These are phyloP conservation scores for Hypomecis punctinalis DNA, from an alignment of 2,888 invertebrate genomes.

Conservation along the genomic window DNA sequence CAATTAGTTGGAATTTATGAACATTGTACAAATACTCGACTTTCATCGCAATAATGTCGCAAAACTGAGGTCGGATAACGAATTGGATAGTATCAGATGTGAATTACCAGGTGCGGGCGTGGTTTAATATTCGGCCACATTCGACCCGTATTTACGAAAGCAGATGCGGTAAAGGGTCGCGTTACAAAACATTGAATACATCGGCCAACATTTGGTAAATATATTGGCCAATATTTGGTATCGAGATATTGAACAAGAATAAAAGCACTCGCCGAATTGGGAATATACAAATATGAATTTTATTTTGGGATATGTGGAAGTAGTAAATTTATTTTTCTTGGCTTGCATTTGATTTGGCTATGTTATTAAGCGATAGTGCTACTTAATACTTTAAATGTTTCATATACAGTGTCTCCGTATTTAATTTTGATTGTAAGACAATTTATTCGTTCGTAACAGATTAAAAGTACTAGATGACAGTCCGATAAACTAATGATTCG, in stretches of 20 bases:
- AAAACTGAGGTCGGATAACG: constrained; percentile 35
- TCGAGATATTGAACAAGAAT: constrained; percentile 34
- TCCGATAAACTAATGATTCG: too few relatives aligned
- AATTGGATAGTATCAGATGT: constrained; percentile 42
- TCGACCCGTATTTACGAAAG: constrained; percentile 41
- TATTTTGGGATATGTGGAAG: neutral
- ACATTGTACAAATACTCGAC: neutral
- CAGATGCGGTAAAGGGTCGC: constrained; percentile 42
- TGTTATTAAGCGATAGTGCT: too few relatives aligned
- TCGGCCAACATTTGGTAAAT: constrained; percentile 39
- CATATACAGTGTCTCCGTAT: too few relatives aligned
- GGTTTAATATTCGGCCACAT: constrained; percentile 39
- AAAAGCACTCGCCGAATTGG: constrained; percentile 40
- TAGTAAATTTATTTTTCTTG: neutral
- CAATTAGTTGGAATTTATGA: constrained; percentile 5
- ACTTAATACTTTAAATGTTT: too few relatives aligned
- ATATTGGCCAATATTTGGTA: constrained; percentile 39
- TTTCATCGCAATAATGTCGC: constrained; percentile 8
- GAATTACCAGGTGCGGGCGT: constrained; percentile 40
- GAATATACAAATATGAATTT: constrained; percentile 20
- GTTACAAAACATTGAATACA: constrained; percentile 43
- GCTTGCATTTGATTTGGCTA: too few relatives aligned
- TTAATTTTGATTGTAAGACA: too few relatives aligned
- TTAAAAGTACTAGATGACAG: too few relatives aligned
- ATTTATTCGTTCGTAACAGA: too few relatives aligned